Evolutionary conservation across 2,888 invertebrate species (phyloP), one percentile per base, ranked within the genome.

Genomic region (Unio pictorum): DNA sequence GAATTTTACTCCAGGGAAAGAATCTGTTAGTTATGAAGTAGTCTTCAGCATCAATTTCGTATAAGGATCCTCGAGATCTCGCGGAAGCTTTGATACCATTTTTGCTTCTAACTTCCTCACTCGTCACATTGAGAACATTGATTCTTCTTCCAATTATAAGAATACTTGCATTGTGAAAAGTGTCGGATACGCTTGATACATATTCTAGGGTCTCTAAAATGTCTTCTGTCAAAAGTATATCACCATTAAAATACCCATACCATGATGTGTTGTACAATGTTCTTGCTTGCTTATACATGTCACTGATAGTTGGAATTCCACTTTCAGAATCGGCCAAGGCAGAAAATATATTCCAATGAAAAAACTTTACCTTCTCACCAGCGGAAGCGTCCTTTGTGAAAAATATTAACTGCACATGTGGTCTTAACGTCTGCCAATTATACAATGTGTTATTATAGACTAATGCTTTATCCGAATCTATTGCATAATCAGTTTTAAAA

Each of bases 401-500:
- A 20, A 82, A 54, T 57, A 82, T 72, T 28, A 79, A 59, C 55
- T 77, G 75, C 23, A 76, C 73, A 30, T 64, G 64, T 15, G 78
- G 74, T 61, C 70, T 74, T 18, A 82, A 74, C 30, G 66, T 61
- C 6, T 75, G 74, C 81, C 81, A 82, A 66, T 82, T 82, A 3
- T 58, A 60, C n/a, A 80, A 55, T 6, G 81, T 82, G 58, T 80
- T 79, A 28, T 75, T 75, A 72, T 80, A 77, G n/a, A 82, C 76
- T 4, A 61, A 54, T 18, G 67, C 26, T 64, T 79, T 80, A 45
- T 76, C 79, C 17, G 68, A 20, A 63, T 75, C 73, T 15, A 11
- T 45, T 3, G 11, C 45, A 45, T 45, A 45, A 45, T 45, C 45
- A 3, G 45, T 45, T 45, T 45, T 45, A 45, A 45, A 45, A 45